These are phyloP conservation scores for Natator depressus DNA, from an alignment of 2,113 vertebrate species.

Conservation along the genomic window DNA sequence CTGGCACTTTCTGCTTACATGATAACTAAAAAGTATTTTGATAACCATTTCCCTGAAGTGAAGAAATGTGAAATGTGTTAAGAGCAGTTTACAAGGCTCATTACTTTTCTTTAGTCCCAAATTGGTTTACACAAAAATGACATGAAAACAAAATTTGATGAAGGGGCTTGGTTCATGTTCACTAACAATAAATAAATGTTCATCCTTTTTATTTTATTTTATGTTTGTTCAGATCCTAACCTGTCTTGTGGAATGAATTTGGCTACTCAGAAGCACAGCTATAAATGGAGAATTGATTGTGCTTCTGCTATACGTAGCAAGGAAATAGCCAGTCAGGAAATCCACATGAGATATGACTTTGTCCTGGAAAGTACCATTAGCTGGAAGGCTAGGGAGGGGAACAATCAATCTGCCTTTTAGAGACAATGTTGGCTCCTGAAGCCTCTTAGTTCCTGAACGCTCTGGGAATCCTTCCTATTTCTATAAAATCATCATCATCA, in stretches of 20 bases:
- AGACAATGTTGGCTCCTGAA: constrained; percentile 67
- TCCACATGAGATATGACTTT: constrained; percentile 38
- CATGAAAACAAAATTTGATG: constrained; percentile 27
- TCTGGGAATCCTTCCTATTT: constrained; percentile 61
- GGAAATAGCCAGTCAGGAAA: constrained; percentile 15
- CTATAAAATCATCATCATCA: constrained; percentile 52
- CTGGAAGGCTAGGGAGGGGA: constrained; percentile 60
- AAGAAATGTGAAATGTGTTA: constrained; percentile 60
- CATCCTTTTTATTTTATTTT: neutral
- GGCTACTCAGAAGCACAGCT: constrained; percentile 46
- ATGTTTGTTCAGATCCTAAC: constrained; percentile 26
- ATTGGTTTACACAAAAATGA: constrained; percentile 48
- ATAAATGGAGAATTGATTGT: constrained; percentile 59
- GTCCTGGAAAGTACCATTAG: constrained; percentile 51
- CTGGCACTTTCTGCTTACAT: constrained; percentile 74
- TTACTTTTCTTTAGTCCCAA: constrained; percentile 36
- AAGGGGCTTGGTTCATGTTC: constrained; percentile 24
- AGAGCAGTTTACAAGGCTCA: constrained; percentile 11
- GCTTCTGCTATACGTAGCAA: constrained; percentile 17
- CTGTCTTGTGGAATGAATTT: constrained; percentile 52
- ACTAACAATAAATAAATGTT: neutral
- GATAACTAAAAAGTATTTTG: constrained; percentile 78
- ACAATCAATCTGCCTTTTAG: constrained; percentile 37
- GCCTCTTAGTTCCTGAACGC: constrained; percentile 65
- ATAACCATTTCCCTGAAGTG: constrained; percentile 70